Evolutionary conservation across 2,888 invertebrate species (phyloP).

Genomic region (Thysanoteuthis rhombus): DNA sequence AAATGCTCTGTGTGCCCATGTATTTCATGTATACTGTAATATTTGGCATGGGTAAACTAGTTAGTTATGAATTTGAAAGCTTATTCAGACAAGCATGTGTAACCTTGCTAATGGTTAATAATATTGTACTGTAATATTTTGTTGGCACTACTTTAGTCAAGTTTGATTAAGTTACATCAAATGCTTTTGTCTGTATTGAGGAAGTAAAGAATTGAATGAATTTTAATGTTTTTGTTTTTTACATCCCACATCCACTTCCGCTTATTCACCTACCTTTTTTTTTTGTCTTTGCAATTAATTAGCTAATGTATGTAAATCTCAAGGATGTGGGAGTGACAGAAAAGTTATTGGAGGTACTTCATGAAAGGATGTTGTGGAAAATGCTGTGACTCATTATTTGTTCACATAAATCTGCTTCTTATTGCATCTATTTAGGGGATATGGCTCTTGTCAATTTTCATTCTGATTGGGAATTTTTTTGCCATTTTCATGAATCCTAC

Average conservation of each 20-base stretch:
- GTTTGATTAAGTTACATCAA: background rate
- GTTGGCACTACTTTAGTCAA: background rate
- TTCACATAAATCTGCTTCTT: background rate
- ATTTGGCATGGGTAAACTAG: too few species aligned
- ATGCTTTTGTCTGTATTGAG: background rate
- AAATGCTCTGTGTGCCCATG: too few species aligned
- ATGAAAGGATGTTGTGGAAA: background rate
- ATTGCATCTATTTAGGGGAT: slow-evolving; percentile 12
- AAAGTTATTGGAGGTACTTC: background rate
- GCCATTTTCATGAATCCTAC: background rate
- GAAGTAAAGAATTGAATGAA: background rate
- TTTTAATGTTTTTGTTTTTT: background rate
- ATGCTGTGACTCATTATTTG: background rate
- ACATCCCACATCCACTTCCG: background rate
- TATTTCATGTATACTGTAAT: too few species aligned
- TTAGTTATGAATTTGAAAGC: too few species aligned
- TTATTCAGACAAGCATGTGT: background rate
- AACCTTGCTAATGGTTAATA: background rate
- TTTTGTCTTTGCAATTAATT: background rate
- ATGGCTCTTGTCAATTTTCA: background rate
- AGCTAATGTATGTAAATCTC: background rate
- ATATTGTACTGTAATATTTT: background rate
- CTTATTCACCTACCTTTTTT: background rate
- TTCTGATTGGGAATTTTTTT: background rate
- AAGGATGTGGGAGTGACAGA: background rate